A percentile compares a stretch with the other conserved stretches of the same genome.
Conservation (phyloP, 2,797 vertebrate genomes). For the Dromococcyx pavoninus region DNA sequence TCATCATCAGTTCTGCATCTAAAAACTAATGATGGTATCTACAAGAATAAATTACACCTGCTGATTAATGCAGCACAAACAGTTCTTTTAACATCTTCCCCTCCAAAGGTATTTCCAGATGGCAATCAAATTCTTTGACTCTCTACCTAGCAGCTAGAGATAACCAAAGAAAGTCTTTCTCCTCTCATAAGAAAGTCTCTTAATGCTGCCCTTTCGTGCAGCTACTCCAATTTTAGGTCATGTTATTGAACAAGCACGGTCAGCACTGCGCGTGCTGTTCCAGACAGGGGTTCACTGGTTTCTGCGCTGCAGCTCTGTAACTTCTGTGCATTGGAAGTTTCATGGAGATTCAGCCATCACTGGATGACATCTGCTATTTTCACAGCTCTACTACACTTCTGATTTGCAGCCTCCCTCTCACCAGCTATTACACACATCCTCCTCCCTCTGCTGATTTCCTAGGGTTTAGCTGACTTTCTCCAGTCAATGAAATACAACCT, state of each 20-base stretch:
- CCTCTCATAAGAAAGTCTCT: background rate
- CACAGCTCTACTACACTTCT: background rate
- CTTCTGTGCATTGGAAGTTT: background rate
- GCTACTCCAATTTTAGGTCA: background rate
- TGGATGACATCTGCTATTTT: background rate
- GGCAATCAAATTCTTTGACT: background rate
- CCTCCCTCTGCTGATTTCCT: background rate
- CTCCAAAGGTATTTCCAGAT: background rate
- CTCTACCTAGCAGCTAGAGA: background rate
- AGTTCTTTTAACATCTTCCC: background rate
- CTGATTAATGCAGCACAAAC: background rate
- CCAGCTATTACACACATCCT: background rate
- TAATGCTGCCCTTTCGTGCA: background rate
- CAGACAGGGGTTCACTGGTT: rapidly evolving
- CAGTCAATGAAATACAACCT: background rate
- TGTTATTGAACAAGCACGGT: background rate
- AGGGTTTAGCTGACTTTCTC: background rate
- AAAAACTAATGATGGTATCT: background rate
- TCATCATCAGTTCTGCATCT: background rate
- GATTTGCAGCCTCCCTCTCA: background rate
- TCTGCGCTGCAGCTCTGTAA: background rate
- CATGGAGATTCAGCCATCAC: background rate
- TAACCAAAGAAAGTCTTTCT: background rate
- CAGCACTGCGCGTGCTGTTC: background rate
- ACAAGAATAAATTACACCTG: background rate